Conservation (phyloP, 2,113 vertebrate species). For the Nerophis lumbriciformis region DNA sequence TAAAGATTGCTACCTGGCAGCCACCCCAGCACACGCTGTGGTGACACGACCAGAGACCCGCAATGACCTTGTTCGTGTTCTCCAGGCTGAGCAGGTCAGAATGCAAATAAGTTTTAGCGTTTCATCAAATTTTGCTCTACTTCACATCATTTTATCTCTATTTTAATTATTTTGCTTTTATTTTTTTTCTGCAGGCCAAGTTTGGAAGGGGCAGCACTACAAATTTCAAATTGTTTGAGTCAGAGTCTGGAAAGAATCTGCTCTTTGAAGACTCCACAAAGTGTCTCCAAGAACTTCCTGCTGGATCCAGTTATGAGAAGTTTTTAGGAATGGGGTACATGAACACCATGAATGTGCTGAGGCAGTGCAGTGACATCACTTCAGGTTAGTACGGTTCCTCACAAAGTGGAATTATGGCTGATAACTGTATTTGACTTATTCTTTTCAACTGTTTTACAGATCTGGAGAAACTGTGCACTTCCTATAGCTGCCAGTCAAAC, state of each 20-base stretch:
- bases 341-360: constrained; percentile 44
- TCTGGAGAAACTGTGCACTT: constrained; percentile 75
- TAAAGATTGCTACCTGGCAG: constrained; percentile 47
- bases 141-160: no score
- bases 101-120: not conserved
- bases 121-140: no score
- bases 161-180: not conserved
- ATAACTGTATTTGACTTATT: not conserved
- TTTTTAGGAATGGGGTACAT: constrained; percentile 62
- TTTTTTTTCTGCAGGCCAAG: constrained; percentile 27
- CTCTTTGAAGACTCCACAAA: constrained; percentile 76
- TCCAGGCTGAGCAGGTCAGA: constrained; percentile 62
- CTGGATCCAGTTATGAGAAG: not conserved
- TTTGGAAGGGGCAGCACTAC: constrained; percentile 12
- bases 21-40: constrained; percentile 68
- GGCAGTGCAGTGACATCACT: constrained; percentile 24
- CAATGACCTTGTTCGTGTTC: constrained; percentile 30
- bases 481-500: constrained; percentile 62
- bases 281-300: constrained; percentile 62
- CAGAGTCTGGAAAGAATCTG: constrained; percentile 58
- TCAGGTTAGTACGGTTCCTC: constrained; percentile 59
- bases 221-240: constrained; percentile 59
- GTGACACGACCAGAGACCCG: constrained; percentile 60
- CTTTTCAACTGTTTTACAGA: constrained; percentile 46
- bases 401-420: not conserved